Percentiles rank a stretch among this genome's conserved stretches.
Conservation (phyloP, 2,888 invertebrate genomes). For the Pachymerium ferrugineum region DNA sequence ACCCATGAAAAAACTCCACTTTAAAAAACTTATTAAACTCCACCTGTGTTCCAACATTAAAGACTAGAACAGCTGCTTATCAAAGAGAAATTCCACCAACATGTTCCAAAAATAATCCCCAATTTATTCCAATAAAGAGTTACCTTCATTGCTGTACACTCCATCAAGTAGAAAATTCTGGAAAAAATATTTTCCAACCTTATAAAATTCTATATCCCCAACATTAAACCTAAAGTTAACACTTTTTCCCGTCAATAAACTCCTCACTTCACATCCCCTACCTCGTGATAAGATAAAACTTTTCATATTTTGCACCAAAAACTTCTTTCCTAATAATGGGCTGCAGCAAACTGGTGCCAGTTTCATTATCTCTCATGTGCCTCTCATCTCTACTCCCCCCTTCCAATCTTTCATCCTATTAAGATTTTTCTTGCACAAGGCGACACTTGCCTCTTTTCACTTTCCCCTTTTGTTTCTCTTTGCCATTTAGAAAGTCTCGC, state of each 20-base stretch:
- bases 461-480: not conserved
- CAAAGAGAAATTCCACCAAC: not conserved
- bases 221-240: too few species aligned
- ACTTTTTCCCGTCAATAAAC: too few species aligned
- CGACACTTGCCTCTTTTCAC: too few species aligned
- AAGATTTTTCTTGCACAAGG: not conserved
- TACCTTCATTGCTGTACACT: too few species aligned
- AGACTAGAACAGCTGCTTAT: not conserved
- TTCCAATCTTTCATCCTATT: slow-evolving; percentile 2
- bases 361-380: not conserved
- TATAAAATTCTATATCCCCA: too few species aligned
- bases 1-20: not conserved
- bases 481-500: not conserved
- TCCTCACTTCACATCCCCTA: not conserved
- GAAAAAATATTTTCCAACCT: too few species aligned
- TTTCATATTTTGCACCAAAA: not conserved
- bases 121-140: not conserved
- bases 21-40: not conserved
- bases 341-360: not conserved
- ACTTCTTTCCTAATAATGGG: not conserved
- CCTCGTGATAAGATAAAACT: not conserved
- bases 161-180: not conserved
- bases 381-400: not conserved
- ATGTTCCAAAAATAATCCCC: not conserved
- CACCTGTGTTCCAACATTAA: slow-evolving; percentile 4